Evolutionary conservation across 2,888 invertebrate genomes (phyloP).

Genomic region (Dastarcus helophoroides): DNA sequence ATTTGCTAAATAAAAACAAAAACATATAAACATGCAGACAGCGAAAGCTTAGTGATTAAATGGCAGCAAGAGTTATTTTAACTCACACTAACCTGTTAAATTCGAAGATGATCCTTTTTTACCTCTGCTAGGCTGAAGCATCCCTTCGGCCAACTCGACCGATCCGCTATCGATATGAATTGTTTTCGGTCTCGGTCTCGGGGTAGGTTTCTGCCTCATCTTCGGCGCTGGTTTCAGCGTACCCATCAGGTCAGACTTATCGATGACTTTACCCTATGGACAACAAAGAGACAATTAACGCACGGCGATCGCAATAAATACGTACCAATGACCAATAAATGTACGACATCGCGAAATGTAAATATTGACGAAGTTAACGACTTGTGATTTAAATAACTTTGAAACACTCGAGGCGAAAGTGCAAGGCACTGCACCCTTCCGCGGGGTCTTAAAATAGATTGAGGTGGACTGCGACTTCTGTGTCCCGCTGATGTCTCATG

Average conservation of each 20-base stretch:
- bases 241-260: slow-evolving; percentile 52
- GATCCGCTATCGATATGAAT: slow-evolving; percentile 79
- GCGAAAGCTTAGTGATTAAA: slow-evolving; percentile 7
- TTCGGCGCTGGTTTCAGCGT: slow-evolving; percentile 50
- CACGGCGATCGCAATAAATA: slow-evolving; percentile 6
- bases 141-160: slow-evolving; percentile 65
- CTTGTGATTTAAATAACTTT: too few relatives aligned
- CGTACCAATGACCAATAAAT: slow-evolving; percentile 34
- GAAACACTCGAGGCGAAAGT: too few relatives aligned
- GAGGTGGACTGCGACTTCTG: too few relatives aligned
- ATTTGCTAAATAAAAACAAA: slow-evolving; percentile 28
- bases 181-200: slow-evolving; percentile 76
- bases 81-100: slow-evolving; percentile 55
- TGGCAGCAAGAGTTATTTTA: slow-evolving; percentile 8
- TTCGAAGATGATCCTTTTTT: slow-evolving; percentile 76
- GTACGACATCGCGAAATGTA: slow-evolving; percentile 34
- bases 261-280: slow-evolving; percentile 65
- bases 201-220: slow-evolving; percentile 51
- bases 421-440: too few relatives aligned
- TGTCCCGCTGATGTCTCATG: too few relatives aligned
- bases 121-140: slow-evolving; percentile 56
- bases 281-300: slow-evolving; percentile 4
- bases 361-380: too few relatives aligned
- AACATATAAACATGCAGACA: slow-evolving; percentile 11
- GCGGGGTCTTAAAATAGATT: too few relatives aligned